Base-by-base conservation (phyloP, 1,140 invertebrate species). In the Tribolium castaneum region DNA sequence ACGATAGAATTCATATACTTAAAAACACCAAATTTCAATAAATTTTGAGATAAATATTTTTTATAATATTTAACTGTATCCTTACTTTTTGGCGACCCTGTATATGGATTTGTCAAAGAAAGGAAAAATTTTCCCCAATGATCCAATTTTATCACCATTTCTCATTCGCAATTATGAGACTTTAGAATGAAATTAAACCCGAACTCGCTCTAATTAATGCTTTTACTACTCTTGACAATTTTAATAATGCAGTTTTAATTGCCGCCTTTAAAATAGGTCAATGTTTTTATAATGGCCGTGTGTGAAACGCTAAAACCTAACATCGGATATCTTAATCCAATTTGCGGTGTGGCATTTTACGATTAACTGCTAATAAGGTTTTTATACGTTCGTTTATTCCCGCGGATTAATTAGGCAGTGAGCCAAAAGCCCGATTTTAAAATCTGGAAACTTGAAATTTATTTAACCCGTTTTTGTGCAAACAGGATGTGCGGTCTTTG, bases 201-300 rank as follows among this genome's bases (percentile, higher is more conserved):
- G 25, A 12, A 72, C 19, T 30, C 45, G 70, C 3, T 50, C n/a
- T 72, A 72, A 72, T 72, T 72, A 72, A 51, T 72, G 70, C 45
- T 52, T 50, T 51, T 72, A 51, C 12, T 72, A 51, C 30, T 72
- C 70, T 72, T 72, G 70, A 72, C 70, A 52, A 52, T 72, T 72
- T 72, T 72, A 72, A 52, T 72, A 72, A 72, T 72, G 39, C 70
- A 72, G 50, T 72, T 72, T 50, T 72, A 72, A 72, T 72, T 72
- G 70, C 70, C 51, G 70, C 70, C 50, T 72, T 72, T 72, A 72
- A 49, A 71, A 49, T 39, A 34, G 19, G 19, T 30, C 56, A 62
- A 62, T 62, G 22, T 25, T 62, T 62, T 30, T 62, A 62, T 62
- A 30, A 62, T 62, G 52, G 52, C 12, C 56, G 56, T 62, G 22